phyloP scores from a whole-genome alignment of 64 coral and sea anemone species.

The Pocillopora verrucosa region DNA sequence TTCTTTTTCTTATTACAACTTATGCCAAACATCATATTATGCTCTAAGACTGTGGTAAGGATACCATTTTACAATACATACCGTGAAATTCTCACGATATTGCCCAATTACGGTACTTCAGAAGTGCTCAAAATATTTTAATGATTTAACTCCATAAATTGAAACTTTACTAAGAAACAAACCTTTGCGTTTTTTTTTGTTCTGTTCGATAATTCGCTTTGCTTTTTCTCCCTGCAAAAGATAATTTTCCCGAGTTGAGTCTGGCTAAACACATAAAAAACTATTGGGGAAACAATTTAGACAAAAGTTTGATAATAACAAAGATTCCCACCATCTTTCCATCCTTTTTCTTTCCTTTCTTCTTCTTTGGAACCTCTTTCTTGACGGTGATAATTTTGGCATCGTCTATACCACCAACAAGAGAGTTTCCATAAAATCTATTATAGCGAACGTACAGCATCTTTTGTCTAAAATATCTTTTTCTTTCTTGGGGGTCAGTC shows the following conservation, averaged over 20 bases:
- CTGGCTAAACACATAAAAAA: too few relatives aligned
- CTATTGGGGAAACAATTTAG: too few relatives aligned
- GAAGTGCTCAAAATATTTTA: too few relatives aligned
- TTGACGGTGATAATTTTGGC: slow-evolving; percentile 40
- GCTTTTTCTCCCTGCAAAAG: slow-evolving; percentile 12
- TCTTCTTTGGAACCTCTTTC: not conserved
- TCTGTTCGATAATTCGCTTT: slow-evolving; percentile 3
- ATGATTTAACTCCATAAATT: too few relatives aligned
- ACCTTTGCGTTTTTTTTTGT: slow-evolving; percentile 1
- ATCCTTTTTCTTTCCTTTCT: slow-evolving; percentile 19
- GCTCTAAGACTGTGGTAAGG: too few relatives aligned
- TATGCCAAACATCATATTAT: too few relatives aligned
- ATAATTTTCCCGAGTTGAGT: too few relatives aligned
- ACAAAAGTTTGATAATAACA: not conserved
- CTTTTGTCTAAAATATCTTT: not conserved
- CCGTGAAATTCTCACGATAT: not conserved
- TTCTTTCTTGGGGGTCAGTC: slow-evolving; percentile 4
- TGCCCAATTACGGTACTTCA: not conserved
- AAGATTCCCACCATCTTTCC: not conserved
- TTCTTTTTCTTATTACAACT: too few relatives aligned
- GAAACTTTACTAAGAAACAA: not conserved
- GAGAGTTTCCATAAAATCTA: slow-evolving; percentile 40
- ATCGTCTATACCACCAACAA: slow-evolving; percentile 27
- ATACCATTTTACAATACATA: too few relatives aligned
- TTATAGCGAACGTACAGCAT: slow-evolving; percentile 27